Conservation (phyloP, 2,888 invertebrate genomes). For the Spicauda simplicius region DNA sequence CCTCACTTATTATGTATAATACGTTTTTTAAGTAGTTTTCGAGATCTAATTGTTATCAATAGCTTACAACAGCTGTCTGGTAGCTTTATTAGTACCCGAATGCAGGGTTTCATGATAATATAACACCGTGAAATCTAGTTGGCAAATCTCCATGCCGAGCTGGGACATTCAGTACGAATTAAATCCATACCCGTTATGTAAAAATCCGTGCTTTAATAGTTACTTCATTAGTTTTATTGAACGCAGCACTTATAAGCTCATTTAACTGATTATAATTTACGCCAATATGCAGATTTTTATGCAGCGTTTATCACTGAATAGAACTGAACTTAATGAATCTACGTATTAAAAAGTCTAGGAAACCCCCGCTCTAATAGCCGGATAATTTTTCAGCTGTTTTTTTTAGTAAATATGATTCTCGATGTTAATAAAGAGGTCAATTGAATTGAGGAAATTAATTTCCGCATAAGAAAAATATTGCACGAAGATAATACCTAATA, state of each 20-base stretch:
- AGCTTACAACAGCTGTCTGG: too few species aligned
- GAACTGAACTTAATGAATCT: constrained; percentile 22
- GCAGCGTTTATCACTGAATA: constrained; percentile 29
- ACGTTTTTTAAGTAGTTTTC: too few species aligned
- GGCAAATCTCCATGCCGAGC: constrained; percentile 46
- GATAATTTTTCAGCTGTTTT: constrained; percentile 14
- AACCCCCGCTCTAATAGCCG: constrained; percentile 2
- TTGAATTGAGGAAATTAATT: constrained; percentile 7
- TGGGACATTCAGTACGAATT: constrained; percentile 45
- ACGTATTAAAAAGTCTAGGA: constrained; percentile 23
- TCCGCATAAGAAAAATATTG: neutral
- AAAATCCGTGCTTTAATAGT: constrained; percentile 9
- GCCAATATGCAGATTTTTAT: constrained; percentile 28
- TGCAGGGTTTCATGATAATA: constrained; percentile 32
- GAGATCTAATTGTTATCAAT: too few species aligned
- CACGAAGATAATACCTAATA: neutral
- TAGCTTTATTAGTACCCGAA: too few species aligned
- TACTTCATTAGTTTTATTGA: constrained; percentile 16
- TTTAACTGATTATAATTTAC: constrained; percentile 29
- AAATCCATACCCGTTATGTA: constrained; percentile 42
- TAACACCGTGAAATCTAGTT: constrained; percentile 45
- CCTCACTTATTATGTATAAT: too few species aligned
- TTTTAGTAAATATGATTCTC: constrained; percentile 19
- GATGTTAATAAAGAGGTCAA: constrained; percentile 4
- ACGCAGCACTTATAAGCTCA: constrained; percentile 14